Conservation (phyloP, 2,888 invertebrate genomes). For the Sinopyrophorus schimmeli region DNA sequence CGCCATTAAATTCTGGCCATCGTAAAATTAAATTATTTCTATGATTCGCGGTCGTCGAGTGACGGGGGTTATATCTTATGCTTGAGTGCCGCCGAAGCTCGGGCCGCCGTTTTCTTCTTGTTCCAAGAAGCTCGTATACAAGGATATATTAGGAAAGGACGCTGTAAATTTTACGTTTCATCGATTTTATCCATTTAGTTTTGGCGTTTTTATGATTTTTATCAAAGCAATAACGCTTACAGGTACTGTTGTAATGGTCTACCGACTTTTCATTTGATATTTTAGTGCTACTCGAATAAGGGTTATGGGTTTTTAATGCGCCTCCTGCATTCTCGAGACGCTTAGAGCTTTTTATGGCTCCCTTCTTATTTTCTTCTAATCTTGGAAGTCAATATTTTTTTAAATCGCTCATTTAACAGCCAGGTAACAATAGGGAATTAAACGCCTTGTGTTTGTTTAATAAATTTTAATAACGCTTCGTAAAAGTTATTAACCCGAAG, state of each 20-base stretch:
- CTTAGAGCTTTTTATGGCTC: too few relatives aligned
- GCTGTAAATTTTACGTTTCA: slow-evolving; percentile 32
- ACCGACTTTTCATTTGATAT: slow-evolving; percentile 10
- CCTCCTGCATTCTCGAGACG: too few relatives aligned
- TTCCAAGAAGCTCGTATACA: slow-evolving; percentile 25
- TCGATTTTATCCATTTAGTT: slow-evolving; percentile 27
- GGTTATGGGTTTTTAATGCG: slow-evolving; percentile 12
- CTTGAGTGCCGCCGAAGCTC: slow-evolving; percentile 21
- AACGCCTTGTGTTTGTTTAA: too few relatives aligned
- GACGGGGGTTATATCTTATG: slow-evolving; percentile 31
- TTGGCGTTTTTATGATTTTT: slow-evolving; percentile 21
- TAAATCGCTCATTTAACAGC: too few relatives aligned
- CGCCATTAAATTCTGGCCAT: slow-evolving; percentile 39
- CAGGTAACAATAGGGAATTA: too few relatives aligned
- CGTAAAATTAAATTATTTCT: slow-evolving; percentile 43
- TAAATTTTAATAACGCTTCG: too few relatives aligned
- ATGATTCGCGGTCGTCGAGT: slow-evolving; percentile 35
- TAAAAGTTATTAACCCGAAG: too few relatives aligned
- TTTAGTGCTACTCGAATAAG: slow-evolving; percentile 10
- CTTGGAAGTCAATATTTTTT: too few relatives aligned
- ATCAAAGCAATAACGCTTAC: slow-evolving; percentile 21
- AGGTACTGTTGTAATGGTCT: slow-evolving; percentile 14
- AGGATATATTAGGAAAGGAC: slow-evolving; percentile 24
- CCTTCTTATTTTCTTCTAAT: too few relatives aligned
- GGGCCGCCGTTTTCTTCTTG: slow-evolving; percentile 22